A percentile compares a stretch with the other conserved stretches of the same genome.
These are phyloP conservation scores for Papilio aristodemus DNA, from an alignment of 1,140 invertebrate species.

Conservation along the genomic window DNA sequence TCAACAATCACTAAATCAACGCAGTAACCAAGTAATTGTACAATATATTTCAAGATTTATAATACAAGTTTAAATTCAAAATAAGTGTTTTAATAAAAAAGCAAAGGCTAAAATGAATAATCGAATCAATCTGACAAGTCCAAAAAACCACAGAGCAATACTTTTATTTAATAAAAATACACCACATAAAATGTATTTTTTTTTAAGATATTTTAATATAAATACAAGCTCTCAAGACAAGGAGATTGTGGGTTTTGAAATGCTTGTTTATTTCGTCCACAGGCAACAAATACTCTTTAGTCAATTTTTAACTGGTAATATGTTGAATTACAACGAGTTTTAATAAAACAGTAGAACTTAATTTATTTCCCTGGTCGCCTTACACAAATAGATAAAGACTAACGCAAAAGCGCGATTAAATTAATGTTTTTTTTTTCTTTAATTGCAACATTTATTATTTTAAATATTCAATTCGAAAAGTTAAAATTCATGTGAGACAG, in stretches of 20 bases:
- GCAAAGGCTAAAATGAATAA: neutral
- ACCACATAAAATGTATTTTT: slow-evolving; percentile 2
- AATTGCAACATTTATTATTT: slow-evolving; percentile 29
- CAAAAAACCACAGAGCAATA: neutral
- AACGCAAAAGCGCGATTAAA: slow-evolving; percentile 33
- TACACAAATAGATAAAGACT: slow-evolving; percentile 25
- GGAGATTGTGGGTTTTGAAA: neutral
- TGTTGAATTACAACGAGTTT: neutral
- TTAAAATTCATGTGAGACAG: slow-evolving; percentile 29
- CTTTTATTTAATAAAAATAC: too few species aligned
- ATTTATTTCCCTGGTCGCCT: slow-evolving; percentile 13
- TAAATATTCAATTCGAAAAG: slow-evolving; percentile 33
- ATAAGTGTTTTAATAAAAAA: too few species aligned
- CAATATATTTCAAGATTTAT: too few species aligned
- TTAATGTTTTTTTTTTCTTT: slow-evolving; percentile 26
- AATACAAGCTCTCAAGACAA: neutral
- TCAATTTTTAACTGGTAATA: neutral
- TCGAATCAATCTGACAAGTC: neutral
- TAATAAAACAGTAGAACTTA: slow-evolving; percentile 25
- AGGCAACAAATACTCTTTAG: neutral
- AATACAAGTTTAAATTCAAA: too few species aligned
- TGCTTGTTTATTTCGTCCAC: neutral
- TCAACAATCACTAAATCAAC: too few species aligned
- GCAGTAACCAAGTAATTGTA: too few species aligned
- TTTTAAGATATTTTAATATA: neutral